These are phyloP conservation scores for Dissostichus mawsoni DNA, from an alignment of 2,113 vertebrate species.

Conservation along the genomic window DNA sequence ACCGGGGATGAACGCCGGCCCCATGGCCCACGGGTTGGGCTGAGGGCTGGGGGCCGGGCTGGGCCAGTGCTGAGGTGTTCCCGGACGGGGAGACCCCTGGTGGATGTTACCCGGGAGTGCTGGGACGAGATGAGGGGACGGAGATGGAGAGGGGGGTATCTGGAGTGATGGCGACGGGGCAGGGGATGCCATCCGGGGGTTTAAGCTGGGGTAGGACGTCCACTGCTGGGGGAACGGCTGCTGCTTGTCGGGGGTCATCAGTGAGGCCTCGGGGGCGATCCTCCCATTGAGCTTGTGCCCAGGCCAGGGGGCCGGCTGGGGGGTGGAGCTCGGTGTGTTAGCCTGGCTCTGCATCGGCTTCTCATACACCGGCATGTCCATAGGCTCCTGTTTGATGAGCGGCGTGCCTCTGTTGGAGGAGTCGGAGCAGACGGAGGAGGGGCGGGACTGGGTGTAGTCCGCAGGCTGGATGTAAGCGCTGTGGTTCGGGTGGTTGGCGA, in stretches of 20 bases:
- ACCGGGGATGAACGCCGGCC: constrained; percentile 71
- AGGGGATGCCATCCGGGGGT: constrained; percentile 71
- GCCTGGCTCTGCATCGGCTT: constrained; percentile 61
- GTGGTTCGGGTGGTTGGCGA: constrained; percentile 68
- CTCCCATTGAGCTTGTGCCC: constrained; percentile 86
- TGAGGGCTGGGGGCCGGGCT: constrained; percentile 81
- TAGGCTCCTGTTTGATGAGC: constrained; percentile 94
- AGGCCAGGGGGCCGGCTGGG: constrained; percentile 80
- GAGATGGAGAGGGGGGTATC: constrained; percentile 67
- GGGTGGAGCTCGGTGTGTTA: constrained; percentile 65
- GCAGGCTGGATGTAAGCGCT: constrained; percentile 59
- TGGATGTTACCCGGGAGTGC: constrained; percentile 54
- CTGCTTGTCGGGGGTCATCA: constrained; percentile 81
- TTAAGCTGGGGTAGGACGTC: constrained; percentile 70
- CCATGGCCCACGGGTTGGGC: constrained; percentile 81
- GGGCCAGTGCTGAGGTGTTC: constrained; percentile 74
- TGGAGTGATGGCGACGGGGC: constrained; percentile 73
- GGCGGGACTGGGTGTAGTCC: constrained; percentile 82
- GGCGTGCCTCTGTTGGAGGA: constrained; percentile 75
- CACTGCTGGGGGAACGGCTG: constrained; percentile 81
- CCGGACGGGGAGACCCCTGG: constrained; percentile 52
- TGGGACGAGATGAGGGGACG: constrained; percentile 73
- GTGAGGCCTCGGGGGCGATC: constrained; percentile 61
- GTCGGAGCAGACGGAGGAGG: constrained; percentile 81
- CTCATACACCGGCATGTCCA: constrained; percentile 84